These are phyloP conservation scores for Plutella xylostella DNA, from an alignment of 2,888 invertebrate species.

Conservation along the genomic window DNA sequence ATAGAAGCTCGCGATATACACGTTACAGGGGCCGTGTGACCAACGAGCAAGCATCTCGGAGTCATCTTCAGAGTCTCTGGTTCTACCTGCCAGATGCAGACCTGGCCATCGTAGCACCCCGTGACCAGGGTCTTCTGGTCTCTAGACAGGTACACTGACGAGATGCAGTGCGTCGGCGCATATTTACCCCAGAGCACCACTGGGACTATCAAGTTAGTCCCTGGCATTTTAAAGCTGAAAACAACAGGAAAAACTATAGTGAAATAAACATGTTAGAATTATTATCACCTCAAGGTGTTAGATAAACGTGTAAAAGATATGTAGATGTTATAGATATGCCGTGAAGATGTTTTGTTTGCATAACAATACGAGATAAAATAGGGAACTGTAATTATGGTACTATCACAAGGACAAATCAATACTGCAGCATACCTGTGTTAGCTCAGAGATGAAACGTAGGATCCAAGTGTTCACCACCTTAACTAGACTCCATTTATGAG, in stretches of 20 bases:
- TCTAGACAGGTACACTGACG: constrained; percentile 90
- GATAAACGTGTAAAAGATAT: too few species aligned
- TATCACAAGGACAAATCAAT: constrained; percentile 16
- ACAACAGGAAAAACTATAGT: too few species aligned
- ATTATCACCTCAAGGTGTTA: too few species aligned
- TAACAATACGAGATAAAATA: constrained; percentile 27
- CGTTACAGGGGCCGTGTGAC: constrained; percentile 94
- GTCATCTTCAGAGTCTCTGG: constrained; percentile 88
- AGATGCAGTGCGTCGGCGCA: constrained; percentile 97
- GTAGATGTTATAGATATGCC: constrained; percentile 1
- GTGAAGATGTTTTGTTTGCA: constrained; percentile 38
- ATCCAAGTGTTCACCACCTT: background rate
- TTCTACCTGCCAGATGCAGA: constrained; percentile 90
- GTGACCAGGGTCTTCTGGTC: constrained; percentile 95
- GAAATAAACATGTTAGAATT: too few species aligned
- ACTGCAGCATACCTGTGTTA: background rate
- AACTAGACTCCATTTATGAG: background rate
- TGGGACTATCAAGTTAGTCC: constrained; percentile 94
- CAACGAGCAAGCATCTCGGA: constrained; percentile 91
- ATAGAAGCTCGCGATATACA: constrained; percentile 89
- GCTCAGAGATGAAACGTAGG: background rate
- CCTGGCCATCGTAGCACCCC: constrained; percentile 98
- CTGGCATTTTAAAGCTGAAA: constrained; percentile 70
- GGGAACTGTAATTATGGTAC: constrained; percentile 25
- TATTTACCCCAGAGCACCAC: constrained; percentile 97